Conservation (phyloP, 1,140 invertebrate genomes). For the Sycophaga agraensis region DNA sequence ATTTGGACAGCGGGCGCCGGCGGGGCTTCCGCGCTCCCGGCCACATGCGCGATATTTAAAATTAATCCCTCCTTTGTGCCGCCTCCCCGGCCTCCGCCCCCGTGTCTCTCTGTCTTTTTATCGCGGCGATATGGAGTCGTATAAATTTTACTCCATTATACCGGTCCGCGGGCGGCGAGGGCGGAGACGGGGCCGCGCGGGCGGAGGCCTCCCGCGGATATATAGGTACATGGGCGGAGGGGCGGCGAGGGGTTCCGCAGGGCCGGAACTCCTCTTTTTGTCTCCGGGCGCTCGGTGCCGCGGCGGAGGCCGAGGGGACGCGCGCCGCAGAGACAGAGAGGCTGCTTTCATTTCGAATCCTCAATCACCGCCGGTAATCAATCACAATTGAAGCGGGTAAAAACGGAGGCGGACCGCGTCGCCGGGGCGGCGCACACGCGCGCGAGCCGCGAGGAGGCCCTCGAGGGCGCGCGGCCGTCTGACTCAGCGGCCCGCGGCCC, state of each 20-base stretch:
- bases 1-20: constrained; percentile 18
- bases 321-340: constrained; percentile 1
- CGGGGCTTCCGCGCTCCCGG: constrained; percentile 34
- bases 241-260: constrained; percentile 18
- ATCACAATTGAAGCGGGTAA: constrained; percentile 51
- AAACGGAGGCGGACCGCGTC: background rate
- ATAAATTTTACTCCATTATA: constrained; percentile 56
- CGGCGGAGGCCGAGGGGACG: constrained; percentile 3
- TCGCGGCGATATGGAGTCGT: constrained; percentile 54
- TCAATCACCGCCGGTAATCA: constrained; percentile 55
- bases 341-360: constrained; percentile 51
- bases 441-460: too few species aligned
- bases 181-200: constrained; percentile 3
- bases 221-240: constrained; percentile 20
- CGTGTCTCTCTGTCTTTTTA: constrained; percentile 51
- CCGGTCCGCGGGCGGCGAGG: constrained; percentile 34
- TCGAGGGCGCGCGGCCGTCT: too few species aligned
- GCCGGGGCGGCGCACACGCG: too few species aligned
- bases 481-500: too few species aligned
- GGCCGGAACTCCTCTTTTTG: constrained; percentile 42
- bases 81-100: constrained; percentile 34
- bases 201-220: constrained; percentile 3
- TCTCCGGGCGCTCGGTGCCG: constrained; percentile 38
- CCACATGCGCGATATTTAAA: constrained; percentile 51
- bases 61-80: constrained; percentile 58